phyloP scores from a whole-genome alignment of 2,888 invertebrate species.

The Erynnis tages region DNA sequence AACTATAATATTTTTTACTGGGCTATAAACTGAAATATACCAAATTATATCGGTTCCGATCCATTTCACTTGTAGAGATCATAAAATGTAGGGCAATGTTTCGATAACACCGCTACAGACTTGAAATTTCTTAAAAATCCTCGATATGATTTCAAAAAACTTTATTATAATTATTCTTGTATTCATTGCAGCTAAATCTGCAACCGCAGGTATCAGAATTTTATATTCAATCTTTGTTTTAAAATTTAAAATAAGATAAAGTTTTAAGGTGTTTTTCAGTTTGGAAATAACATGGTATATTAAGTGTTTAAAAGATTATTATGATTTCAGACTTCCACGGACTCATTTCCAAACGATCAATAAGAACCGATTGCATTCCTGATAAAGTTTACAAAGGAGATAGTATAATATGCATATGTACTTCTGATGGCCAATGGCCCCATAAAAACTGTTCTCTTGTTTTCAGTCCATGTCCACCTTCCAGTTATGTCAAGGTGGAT shows the following conservation, averaged over 20 bases:
- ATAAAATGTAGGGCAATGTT: neutral
- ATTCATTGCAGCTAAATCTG: neutral
- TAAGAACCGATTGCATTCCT: conserved; percentile 41
- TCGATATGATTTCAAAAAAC: neutral
- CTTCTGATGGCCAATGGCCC: conserved; percentile 52
- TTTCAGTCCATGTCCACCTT: conserved; percentile 44
- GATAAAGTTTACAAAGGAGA: conserved; percentile 45
- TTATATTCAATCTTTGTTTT: neutral
- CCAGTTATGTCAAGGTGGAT: conserved; percentile 46
- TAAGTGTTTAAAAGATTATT: neutral
- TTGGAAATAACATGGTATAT: too few species aligned
- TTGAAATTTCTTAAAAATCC: neutral
- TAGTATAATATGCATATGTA: conserved; percentile 51
- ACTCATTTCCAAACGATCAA: too few species aligned
- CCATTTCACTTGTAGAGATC: conserved; percentile 3
- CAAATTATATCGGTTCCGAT: neutral
- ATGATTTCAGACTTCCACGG: neutral
- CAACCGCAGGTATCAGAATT: neutral
- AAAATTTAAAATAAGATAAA: too few species aligned
- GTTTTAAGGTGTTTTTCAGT: too few species aligned
- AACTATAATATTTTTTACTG: too few species aligned
- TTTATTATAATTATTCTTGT: neutral
- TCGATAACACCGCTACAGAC: neutral
- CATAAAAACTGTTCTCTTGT: conserved; percentile 41
- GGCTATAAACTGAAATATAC: neutral